phyloP scores from a whole-genome alignment of 2,888 invertebrate species.

The Caradrina kadenii region DNA sequence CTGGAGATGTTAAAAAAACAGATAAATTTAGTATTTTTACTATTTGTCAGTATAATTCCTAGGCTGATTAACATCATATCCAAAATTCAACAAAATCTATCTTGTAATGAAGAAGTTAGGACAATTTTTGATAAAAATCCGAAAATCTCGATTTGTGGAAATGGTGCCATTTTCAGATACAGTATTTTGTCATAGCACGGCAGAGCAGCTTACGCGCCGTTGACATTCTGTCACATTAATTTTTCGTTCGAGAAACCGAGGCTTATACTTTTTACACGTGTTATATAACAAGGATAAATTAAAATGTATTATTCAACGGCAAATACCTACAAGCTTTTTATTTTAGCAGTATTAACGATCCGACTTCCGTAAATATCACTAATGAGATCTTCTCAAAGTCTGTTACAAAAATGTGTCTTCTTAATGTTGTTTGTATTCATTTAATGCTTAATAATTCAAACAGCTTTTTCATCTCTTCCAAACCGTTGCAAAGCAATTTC shows the following conservation, averaged over 20 bases:
- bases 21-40: too few species aligned
- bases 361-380: constrained; percentile 6
- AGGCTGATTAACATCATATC: too few species aligned
- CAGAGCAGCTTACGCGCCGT: neutral
- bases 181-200: too few species aligned
- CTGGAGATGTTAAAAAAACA: too few species aligned
- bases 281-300: neutral
- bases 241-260: too few species aligned
- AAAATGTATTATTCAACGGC: constrained; percentile 10
- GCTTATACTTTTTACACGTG: neutral
- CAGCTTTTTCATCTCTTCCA: constrained; percentile 43
- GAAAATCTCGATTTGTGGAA: too few species aligned
- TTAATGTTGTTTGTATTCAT: constrained; percentile 41
- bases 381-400: constrained; percentile 19
- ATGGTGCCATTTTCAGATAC: too few species aligned
- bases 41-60: too few species aligned
- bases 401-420: constrained; percentile 7
- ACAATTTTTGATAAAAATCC: too few species aligned
- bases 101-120: too few species aligned
- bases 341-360: constrained; percentile 1
- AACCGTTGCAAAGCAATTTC: constrained; percentile 46
- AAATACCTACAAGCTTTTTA: constrained; percentile 11
- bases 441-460: constrained; percentile 29
- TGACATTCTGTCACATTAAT: too few species aligned
- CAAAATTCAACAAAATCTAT: too few species aligned